A percentile compares a stretch with the other conserved stretches of the same genome.
Conservation (phyloP, 2,797 vertebrate species). For the Loriculus beryllinus region DNA sequence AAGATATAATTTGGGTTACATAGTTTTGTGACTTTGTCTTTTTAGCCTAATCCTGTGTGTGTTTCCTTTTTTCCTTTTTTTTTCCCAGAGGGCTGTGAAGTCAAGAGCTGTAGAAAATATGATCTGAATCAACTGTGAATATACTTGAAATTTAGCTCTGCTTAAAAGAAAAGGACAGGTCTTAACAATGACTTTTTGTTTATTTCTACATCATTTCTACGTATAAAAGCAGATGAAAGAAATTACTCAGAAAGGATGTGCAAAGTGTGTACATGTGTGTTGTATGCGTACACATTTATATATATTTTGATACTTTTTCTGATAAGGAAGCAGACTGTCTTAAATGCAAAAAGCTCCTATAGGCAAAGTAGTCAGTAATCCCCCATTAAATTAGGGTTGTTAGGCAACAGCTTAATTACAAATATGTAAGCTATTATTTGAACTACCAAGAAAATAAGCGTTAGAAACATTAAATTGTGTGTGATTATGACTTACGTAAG, state of each 20-base stretch:
- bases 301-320: not conserved
- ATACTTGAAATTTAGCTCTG: not conserved
- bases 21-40: not conserved
- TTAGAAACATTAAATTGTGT: not conserved
- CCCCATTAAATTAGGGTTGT: not conserved
- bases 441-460: not conserved
- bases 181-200: not conserved
- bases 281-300: not conserved
- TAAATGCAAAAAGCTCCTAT: not conserved
- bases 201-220: not conserved
- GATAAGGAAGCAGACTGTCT: not conserved
- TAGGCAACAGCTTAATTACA: slow-evolving; percentile 1
- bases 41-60: not conserved
- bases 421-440: not conserved
- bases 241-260: not conserved
- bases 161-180: rapidly evolving
- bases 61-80: not conserved
- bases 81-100: not conserved
- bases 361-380: not conserved
- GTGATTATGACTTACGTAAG: not conserved
- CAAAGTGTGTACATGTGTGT: rapidly evolving
- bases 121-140: not conserved
- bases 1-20: not conserved
- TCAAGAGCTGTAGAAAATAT: not conserved
- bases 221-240: not conserved